phyloP scores from a whole-genome alignment of 2,888 invertebrate species.

The Stenoptilia bipunctidactyla region DNA sequence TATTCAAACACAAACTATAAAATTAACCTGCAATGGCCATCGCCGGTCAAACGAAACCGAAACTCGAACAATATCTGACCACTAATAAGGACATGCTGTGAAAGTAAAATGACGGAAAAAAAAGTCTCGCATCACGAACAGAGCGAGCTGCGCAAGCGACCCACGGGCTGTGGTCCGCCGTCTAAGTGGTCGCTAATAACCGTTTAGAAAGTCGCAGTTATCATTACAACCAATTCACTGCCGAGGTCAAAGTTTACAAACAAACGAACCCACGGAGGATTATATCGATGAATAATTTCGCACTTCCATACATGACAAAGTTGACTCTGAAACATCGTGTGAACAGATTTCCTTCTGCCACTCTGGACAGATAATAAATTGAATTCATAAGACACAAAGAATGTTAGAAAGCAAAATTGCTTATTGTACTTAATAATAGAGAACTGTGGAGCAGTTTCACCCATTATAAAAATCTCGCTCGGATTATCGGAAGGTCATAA shows the following conservation, averaged over 20 bases:
- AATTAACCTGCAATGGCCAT: conserved; percentile 24
- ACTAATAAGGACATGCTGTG: conserved; percentile 52
- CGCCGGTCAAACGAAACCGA: conserved; percentile 40
- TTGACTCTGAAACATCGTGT: not conserved
- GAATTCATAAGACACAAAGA: conserved; percentile 19
- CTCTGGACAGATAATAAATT: not conserved
- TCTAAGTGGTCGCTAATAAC: conserved; percentile 34
- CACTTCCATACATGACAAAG: conserved; percentile 33
- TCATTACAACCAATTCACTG: conserved; percentile 33
- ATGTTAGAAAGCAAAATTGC: conserved; percentile 32
- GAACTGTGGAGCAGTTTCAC: conserved; percentile 29
- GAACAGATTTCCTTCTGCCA: no score
- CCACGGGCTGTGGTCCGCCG: conserved; percentile 1
- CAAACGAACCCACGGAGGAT: not conserved
- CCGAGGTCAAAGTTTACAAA: conserved; percentile 23
- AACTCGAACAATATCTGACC: conserved; percentile 43
- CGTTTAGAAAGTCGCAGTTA: conserved; percentile 48
- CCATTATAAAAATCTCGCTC: conserved; percentile 29
- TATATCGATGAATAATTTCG: no score
- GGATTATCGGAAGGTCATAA: conserved; percentile 33
- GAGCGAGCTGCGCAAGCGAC: not conserved
- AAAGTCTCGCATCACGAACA: conserved; percentile 20
- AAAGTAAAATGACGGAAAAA: conserved; percentile 35
- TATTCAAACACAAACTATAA: not conserved
- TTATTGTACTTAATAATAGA: conserved; percentile 23